Conservation (phyloP, 2,113 vertebrate species). For the Chlorocebus sabaeus region DNA sequence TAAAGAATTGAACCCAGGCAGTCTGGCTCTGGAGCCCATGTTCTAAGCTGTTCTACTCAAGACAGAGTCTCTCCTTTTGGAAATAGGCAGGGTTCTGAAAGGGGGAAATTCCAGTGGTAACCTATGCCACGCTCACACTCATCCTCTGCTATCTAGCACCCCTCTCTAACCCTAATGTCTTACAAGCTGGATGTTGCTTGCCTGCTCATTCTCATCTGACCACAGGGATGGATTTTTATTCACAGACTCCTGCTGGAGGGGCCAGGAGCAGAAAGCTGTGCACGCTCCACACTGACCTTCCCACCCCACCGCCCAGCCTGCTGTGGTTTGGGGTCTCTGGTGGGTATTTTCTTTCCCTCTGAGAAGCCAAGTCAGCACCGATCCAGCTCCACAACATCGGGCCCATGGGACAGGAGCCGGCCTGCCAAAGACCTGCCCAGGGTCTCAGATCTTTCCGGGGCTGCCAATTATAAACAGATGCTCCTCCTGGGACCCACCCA, state of each 20-base stretch:
- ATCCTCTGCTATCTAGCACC: accelerated
- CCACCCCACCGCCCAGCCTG: not conserved
- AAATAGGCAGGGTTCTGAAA: not conserved
- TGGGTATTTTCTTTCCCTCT: not conserved
- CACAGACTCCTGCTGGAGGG: not conserved
- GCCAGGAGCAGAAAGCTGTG: too few relatives aligned
- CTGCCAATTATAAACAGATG: constrained; percentile 37
- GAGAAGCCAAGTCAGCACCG: not conserved
- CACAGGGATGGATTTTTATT: not conserved
- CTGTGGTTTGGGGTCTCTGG: not conserved
- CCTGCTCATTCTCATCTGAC: not conserved
- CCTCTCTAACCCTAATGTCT: accelerated
- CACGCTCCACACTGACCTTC: not conserved
- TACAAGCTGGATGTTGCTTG: accelerated
- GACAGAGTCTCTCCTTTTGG: not conserved
- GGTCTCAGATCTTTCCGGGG: not conserved
- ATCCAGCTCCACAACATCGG: not conserved
- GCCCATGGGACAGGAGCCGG: not conserved
- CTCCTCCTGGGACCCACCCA: not conserved
- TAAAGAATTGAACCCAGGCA: not conserved
- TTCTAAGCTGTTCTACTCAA: not conserved
- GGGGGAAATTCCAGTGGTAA: not conserved
- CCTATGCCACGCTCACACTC: accelerated
- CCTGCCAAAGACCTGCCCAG: not conserved
- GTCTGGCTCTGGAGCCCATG: not conserved